A percentile compares a stretch with the other conserved stretches of the same genome.
Conservation (phyloP, 2,797 vertebrate species). For the Sebastes miniatus region DNA sequence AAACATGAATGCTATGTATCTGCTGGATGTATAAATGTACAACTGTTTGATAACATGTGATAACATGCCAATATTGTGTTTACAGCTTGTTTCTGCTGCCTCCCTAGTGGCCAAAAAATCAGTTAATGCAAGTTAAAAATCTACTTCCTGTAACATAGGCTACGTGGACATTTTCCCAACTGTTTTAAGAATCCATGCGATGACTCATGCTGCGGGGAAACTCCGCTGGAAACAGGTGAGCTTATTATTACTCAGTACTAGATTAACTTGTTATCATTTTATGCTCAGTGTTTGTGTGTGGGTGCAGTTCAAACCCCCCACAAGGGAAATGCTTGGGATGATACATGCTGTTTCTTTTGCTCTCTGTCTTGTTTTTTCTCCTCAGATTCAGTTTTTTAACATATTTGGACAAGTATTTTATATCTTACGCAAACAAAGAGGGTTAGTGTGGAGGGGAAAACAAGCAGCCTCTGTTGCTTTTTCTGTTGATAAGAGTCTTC, state of each 20-base stretch:
- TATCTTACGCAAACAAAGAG: conserved; percentile 54
- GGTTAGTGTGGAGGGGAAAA: conserved; percentile 38
- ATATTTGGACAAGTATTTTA: conserved; percentile 60
- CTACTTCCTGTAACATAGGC: accelerated
- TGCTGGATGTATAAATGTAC: background rate
- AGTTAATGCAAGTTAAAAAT: background rate
- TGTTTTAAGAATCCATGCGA: background rate
- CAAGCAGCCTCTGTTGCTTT: conserved; percentile 37
- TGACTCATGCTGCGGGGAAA: background rate
- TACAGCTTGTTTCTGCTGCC: background rate
- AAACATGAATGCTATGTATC: background rate
- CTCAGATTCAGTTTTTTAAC: conserved; percentile 42
- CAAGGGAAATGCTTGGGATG: conserved; percentile 20
- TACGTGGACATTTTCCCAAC: background rate
- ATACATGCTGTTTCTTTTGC: conserved; percentile 48
- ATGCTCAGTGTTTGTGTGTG: conserved; percentile 2
- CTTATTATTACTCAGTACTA: background rate
- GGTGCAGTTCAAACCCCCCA: conserved; percentile 7
- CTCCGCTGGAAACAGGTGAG: background rate
- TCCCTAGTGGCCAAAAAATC: background rate
- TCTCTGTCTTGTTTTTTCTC: conserved; percentile 21
- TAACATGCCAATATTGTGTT: background rate
- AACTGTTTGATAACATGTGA: background rate
- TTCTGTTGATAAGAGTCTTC: conserved; percentile 51
- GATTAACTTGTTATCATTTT: background rate